Conservation (phyloP, 2,113 vertebrate species). For the Nestor notabilis region DNA sequence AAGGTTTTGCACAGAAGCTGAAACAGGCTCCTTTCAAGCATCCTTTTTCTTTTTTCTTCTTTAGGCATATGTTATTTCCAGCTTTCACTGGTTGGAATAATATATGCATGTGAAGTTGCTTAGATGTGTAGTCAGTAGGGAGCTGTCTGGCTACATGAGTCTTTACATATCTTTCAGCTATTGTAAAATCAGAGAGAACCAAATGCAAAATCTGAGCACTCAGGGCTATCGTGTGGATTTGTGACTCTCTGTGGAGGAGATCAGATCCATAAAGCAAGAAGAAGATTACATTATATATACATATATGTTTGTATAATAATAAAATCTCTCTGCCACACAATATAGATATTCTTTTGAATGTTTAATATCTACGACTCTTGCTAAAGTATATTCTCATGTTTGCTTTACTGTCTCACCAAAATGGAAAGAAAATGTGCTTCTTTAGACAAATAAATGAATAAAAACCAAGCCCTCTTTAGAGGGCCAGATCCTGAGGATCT, state of each 20-base stretch:
- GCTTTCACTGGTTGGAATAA: slow-evolving; percentile 44
- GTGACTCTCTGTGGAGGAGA: slow-evolving; percentile 47
- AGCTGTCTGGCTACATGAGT: slow-evolving; percentile 54
- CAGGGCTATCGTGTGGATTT: slow-evolving; percentile 58
- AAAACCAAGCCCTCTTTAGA: neutral
- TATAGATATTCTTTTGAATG: neutral
- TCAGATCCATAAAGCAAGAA: slow-evolving; percentile 32
- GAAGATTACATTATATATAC: slow-evolving; percentile 42
- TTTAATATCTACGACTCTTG: neutral
- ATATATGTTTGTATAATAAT: slow-evolving; percentile 51
- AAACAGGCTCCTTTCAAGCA: neutral
- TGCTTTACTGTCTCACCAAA: neutral
- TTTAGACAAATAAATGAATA: neutral
- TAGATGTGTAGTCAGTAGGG: slow-evolving; percentile 55
- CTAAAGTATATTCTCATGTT: neutral
- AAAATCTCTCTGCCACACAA: neutral
- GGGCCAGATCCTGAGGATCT: neutral
- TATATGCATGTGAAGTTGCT: slow-evolving; percentile 56
- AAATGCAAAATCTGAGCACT: slow-evolving; percentile 54
- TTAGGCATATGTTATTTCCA: neutral
- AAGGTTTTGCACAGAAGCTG: neutral
- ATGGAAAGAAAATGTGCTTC: neutral
- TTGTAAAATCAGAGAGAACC: slow-evolving; percentile 52
- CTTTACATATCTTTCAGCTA: slow-evolving; percentile 63
- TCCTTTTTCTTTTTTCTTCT: rapidly evolving